These are phyloP conservation scores for Caenorhabditis sp. DNA, from an alignment of 2,888 invertebrate genomes.

Conservation along the genomic window DNA sequence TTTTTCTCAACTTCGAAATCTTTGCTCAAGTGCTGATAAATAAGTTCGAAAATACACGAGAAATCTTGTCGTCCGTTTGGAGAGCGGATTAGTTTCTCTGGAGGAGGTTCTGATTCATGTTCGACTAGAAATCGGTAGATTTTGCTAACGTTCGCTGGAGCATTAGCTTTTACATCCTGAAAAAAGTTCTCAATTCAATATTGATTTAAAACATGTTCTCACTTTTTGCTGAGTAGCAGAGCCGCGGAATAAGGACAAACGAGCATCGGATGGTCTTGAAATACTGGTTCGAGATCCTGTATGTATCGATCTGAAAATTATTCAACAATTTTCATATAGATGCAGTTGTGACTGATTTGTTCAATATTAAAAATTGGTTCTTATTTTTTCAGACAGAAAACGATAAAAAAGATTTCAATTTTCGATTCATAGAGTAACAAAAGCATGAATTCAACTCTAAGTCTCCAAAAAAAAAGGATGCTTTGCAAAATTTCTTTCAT, in stretches of 20 bases:
- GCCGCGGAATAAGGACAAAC: neutral
- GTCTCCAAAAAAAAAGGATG: too few species aligned
- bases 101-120: neutral
- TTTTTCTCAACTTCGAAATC: neutral
- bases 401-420: too few species aligned
- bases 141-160: neutral
- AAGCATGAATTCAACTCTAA: too few species aligned
- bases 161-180: neutral
- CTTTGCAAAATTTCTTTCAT: too few species aligned
- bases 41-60: neutral
- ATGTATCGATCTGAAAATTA: neutral
- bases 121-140: neutral
- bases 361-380: too few species aligned
- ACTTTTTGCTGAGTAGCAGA: neutral
- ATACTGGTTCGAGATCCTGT: neutral
- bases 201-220: neutral
- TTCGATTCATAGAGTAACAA: too few species aligned
- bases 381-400: too few species aligned
- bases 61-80: neutral
- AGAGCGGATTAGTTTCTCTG: neutral
- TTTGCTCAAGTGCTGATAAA: conserved; percentile 1
- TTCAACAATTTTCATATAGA: too few species aligned
- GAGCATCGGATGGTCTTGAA: neutral
- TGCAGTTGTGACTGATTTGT: too few species aligned
- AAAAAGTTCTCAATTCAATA: too few species aligned